Evolutionary conservation across 2,888 invertebrate species (phyloP).

Genomic region (Orthonychiurus folsomi): DNA sequence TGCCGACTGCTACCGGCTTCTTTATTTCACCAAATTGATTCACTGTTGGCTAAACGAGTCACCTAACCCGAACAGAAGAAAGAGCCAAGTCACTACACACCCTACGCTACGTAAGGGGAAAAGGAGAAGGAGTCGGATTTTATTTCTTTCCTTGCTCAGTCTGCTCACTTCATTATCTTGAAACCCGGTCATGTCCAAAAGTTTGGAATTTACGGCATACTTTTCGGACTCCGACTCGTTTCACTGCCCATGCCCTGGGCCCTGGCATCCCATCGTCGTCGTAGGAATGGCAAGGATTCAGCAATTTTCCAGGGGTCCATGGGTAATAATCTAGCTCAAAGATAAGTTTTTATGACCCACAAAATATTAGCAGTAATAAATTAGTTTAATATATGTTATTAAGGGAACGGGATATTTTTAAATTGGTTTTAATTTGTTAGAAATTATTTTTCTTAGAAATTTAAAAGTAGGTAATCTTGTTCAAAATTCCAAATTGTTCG

Average conservation of each 20-base stretch:
- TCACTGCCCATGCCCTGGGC: neutral
- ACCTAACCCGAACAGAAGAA: neutral
- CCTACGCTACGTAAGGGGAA: too few species aligned
- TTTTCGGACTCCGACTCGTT: neutral
- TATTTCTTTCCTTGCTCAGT: neutral
- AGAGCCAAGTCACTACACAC: neutral
- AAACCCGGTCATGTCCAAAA: conserved; percentile 1
- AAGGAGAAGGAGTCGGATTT: conserved; percentile 7
- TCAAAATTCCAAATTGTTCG: neutral
- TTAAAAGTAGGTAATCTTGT: too few species aligned
- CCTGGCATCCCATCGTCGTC: neutral
- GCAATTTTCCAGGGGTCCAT: too few species aligned
- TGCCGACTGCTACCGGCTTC: conserved; percentile 15
- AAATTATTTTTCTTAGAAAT: too few species aligned
- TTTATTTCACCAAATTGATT: conserved; percentile 39
- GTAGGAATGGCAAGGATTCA: neutral
- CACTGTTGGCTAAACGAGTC: conserved; percentile 22
- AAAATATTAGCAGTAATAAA: too few species aligned
- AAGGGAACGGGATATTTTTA: too few species aligned
- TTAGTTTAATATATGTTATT: too few species aligned
- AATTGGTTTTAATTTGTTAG: too few species aligned
- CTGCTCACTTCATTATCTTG: neutral
- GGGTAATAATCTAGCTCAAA: too few species aligned
- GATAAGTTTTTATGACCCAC: too few species aligned
- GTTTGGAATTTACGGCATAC: neutral